Conservation (phyloP, 2,797 vertebrate species). For the Pagetopsis macropterus region DNA sequence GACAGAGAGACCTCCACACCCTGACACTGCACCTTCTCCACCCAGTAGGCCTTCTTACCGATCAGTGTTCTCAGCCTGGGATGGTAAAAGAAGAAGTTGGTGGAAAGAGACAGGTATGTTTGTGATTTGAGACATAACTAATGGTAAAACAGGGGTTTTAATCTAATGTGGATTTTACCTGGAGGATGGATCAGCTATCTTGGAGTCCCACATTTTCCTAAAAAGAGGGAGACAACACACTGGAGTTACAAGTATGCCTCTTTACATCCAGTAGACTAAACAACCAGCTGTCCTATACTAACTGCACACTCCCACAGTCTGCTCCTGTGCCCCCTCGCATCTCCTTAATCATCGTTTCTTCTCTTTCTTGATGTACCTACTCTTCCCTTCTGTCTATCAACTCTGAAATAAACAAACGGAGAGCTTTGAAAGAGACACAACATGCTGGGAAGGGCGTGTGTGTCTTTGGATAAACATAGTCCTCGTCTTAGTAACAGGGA, state of each 20-base stretch:
- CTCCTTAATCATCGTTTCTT: constrained; percentile 21
- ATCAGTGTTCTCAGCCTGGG: constrained; percentile 85
- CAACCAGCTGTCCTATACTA: constrained; percentile 16
- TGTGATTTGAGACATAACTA: neutral
- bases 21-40: constrained; percentile 89
- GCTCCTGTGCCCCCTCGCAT: neutral
- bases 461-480: constrained; percentile 41
- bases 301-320: constrained; percentile 21
- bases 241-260: constrained; percentile 14
- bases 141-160: neutral
- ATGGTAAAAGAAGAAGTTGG: neutral
- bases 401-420: constrained; percentile 35
- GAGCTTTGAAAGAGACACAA: constrained; percentile 31
- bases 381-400: constrained; percentile 34
- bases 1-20: constrained; percentile 88
- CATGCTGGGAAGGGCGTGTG: constrained; percentile 19
- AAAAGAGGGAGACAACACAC: constrained; percentile 38
- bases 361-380: constrained; percentile 6
- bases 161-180: constrained; percentile 80
- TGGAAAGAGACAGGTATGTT: neutral
- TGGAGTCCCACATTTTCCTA: constrained; percentile 95
- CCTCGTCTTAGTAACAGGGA: constrained; percentile 3
- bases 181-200: constrained; percentile 88
- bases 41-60: constrained; percentile 93
- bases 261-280: constrained; percentile 53